Evolutionary conservation across 2,113 vertebrate species (phyloP).

Genomic region (Pluvianellus socialis): DNA sequence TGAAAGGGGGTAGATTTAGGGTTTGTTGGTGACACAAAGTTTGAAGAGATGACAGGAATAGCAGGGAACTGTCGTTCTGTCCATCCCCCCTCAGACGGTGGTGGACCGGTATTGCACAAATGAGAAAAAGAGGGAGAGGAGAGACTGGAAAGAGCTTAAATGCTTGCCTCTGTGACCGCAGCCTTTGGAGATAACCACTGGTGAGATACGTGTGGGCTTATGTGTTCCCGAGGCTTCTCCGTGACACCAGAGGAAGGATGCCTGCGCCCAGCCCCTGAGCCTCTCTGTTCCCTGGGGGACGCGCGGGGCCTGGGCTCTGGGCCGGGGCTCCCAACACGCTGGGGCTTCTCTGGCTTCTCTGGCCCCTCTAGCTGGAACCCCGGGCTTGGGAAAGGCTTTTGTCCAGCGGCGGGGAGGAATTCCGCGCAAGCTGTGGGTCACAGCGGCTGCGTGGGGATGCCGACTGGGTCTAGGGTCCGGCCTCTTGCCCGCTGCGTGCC

Average conservation of each 20-base stretch:
- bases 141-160: neutral
- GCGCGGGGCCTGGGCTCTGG: fast-evolving
- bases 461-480: no score
- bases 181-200: neutral
- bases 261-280: neutral
- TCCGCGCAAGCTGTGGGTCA: neutral
- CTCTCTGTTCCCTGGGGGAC: fast-evolving
- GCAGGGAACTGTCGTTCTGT: neutral
- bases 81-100: neutral
- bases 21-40: neutral
- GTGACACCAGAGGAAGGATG: neutral
- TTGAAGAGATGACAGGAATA: neutral
- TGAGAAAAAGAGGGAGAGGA: neutral
- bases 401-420: fast-evolving
- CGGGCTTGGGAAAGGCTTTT: neutral
- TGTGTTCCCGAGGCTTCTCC: neutral
- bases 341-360: fast-evolving
- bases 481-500: no score
- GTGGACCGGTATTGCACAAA: neutral
- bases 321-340: fast-evolving
- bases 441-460: fast-evolving
- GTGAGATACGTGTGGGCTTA: neutral
- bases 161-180: neutral
- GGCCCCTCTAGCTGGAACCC: neutral
- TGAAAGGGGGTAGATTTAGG: neutral